phyloP scores from a whole-genome alignment of 2,113 vertebrate genomes.

The Mobula hypostoma region DNA sequence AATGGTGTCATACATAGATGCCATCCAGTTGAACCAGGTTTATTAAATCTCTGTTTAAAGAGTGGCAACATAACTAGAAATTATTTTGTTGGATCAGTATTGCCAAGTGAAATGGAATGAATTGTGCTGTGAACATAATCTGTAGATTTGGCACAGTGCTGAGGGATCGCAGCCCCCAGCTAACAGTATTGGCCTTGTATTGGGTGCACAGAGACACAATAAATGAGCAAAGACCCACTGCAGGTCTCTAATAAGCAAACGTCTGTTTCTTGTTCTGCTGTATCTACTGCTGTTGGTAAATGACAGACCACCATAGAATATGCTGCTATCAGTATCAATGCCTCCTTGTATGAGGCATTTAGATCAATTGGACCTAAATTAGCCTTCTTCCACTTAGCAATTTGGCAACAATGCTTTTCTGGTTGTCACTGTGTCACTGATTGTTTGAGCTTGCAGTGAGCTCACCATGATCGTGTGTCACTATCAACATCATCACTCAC shows the following conservation, averaged over 20 bases:
- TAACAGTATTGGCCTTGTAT: constrained; percentile 17
- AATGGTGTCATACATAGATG: neutral
- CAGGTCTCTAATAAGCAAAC: constrained; percentile 2
- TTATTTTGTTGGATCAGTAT: constrained; percentile 4
- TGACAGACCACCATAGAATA: constrained; percentile 23
- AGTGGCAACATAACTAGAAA: neutral
- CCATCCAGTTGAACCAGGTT: neutral
- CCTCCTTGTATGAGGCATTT: neutral
- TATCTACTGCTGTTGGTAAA: constrained; percentile 6
- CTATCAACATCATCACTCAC: neutral
- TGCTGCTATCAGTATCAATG: constrained; percentile 26
- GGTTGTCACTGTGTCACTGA: neutral
- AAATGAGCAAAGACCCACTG: constrained; percentile 8
- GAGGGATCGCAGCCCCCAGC: neutral
- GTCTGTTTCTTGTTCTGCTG: constrained; percentile 31
- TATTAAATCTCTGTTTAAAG: neutral
- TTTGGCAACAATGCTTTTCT: constrained; percentile 18
- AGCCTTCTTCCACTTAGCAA: neutral
- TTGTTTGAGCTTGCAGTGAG: neutral
- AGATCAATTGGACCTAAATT: neutral
- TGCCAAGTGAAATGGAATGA: constrained; percentile 23
- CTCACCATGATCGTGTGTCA: neutral
- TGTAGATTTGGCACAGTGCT: constrained; percentile 8
- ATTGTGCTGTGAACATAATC: constrained; percentile 2
- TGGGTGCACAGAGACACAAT: neutral